phyloP scores from a whole-genome alignment of 1,140 invertebrate genomes.

The Brachionus rotundiformis region DNA sequence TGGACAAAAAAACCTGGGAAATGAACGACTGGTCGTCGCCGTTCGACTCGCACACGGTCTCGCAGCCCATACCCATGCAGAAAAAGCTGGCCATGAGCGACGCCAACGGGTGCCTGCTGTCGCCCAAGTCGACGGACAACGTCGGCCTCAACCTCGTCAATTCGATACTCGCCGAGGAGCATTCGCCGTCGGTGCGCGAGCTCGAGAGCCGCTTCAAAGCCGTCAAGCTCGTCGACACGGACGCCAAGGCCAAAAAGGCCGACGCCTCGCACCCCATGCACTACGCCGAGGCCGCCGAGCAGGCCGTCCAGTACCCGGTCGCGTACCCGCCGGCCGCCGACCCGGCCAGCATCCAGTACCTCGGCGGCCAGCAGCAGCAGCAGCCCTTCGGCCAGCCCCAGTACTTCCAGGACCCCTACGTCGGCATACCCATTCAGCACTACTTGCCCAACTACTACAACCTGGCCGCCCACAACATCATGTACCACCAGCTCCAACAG shows the following conservation, averaged over 20 bases:
- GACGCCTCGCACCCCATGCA: background rate
- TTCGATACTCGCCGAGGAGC: constrained; percentile 36
- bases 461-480: constrained; percentile 42
- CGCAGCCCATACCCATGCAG: constrained; percentile 51
- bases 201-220: constrained; percentile 6
- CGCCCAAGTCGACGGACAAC: constrained; percentile 47
- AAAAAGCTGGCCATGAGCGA: background rate
- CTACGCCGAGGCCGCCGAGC: background rate
- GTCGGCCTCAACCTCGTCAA: constrained; percentile 43
- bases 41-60: constrained; percentile 37
- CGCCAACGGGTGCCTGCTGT: constrained; percentile 14
- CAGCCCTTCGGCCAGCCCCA: constrained; percentile 26
- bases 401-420: constrained; percentile 26
- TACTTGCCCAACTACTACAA: constrained; percentile 43
- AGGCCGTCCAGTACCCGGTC: background rate
- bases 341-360: too few relatives aligned
- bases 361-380: background rate
- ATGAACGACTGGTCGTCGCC: constrained; percentile 2
- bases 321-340: background rate
- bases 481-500: constrained; percentile 50
- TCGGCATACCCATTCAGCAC: constrained; percentile 38
- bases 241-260: background rate
- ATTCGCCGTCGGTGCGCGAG: constrained; percentile 45
- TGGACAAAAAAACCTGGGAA: constrained; percentile 25
- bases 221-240: background rate